Percentiles rank a stretch among this genome's conserved stretches.
phyloP scores from a whole-genome alignment of 1,140 invertebrate genomes.

The Lepidurus apus region DNA sequence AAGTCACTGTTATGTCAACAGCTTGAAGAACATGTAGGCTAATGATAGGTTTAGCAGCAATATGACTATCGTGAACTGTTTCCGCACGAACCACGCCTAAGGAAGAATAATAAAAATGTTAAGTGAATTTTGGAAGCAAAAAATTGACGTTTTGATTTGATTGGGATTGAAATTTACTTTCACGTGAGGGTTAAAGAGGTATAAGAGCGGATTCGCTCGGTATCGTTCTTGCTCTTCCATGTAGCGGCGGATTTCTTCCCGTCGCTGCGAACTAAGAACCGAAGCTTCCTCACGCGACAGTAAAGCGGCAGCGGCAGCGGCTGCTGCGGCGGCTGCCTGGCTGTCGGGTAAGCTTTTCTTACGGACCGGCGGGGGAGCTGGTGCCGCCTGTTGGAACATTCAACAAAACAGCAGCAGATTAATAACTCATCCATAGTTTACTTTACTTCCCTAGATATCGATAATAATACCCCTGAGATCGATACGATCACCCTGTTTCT shows the following conservation, averaged over 20 bases:
- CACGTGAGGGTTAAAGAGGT: conserved; percentile 91
- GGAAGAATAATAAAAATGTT: background rate
- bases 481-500: no score
- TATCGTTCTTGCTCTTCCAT: conserved; percentile 86
- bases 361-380: conserved; percentile 61
- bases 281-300: conserved; percentile 94
- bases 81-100: conserved; percentile 94
- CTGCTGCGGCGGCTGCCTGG: conserved; percentile 50
- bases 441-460: no score
- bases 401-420: background rate
- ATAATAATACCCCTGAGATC: no score
- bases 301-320: conserved; percentile 60
- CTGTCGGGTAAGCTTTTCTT: conserved; percentile 95
- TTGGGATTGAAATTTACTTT: conserved; percentile 63
- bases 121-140: background rate
- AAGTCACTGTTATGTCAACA: conserved; percentile 64
- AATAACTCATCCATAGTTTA: background rate
- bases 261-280: conserved; percentile 78
- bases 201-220: conserved; percentile 86
- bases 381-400: conserved; percentile 51
- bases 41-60: conserved; percentile 92
- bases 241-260: conserved; percentile 86
- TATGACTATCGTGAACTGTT: conserved; percentile 91
- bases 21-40: conserved; percentile 94
- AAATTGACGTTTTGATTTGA: background rate